Evolutionary conservation across 1,140 invertebrate species (phyloP), one percentile per base, ranked within the genome.

Genomic region (Gryon sp.): DNA sequence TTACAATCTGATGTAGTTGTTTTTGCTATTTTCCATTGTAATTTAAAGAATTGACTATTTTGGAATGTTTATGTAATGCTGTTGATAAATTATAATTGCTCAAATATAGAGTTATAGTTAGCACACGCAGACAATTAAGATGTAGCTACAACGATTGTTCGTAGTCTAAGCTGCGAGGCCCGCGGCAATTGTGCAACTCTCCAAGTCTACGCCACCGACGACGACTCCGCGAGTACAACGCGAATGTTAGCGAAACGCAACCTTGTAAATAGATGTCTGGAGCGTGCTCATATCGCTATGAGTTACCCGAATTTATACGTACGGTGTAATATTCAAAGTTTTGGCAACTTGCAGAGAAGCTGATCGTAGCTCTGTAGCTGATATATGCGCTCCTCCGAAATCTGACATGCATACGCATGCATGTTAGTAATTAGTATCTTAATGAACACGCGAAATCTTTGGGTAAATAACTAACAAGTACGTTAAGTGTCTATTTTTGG

Each of bases 181-280:
- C 11, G 19, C 18, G 36, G 52, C 52, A 28, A 12, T 34, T 19
- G 28, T 36, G 20, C 26, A 14, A 50, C 26, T 28, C 20, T 16
- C 14, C 41, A 32, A 34, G 19, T 40, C 30, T 22, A 40, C 7
- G 40, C 55, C 43, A 55, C 36, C 78, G 63, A 55, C 62, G 62
- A 80, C 53, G 15, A n/a, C 66, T 73, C 3, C 22, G 22, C 41
- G 30, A 60, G 45, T 79, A 55, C 73, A 70, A n/a, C n/a, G 78
- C 66, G 34, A 78, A 76, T 48, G 79, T 80, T 76, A 72, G 50
- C 69, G 59, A 79, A 60, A 82, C 78, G 75, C 76, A 83, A 82
- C 66, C 80, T 85, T 84, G 84, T 85, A 86, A 86, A 86, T 81
- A 85, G 81, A 85, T 85, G 83, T 84, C 78, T 83, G 80, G 52